A percentile compares a stretch with the other conserved stretches of the same genome.
Conservation (phyloP, 2,113 vertebrate genomes). For the Tragelaphus scriptus region DNA sequence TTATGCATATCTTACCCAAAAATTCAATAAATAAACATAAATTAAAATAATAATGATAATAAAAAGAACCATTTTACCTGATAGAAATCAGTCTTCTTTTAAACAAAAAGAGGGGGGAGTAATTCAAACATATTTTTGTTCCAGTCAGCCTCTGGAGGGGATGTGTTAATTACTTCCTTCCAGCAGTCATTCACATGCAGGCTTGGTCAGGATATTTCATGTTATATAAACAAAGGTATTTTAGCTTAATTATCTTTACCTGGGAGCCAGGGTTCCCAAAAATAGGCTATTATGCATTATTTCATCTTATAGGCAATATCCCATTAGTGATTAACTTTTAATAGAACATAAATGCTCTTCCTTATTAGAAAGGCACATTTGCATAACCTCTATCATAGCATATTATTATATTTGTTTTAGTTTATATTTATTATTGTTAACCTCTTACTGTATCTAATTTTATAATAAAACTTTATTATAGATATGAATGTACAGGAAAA, state of each 20-base stretch:
- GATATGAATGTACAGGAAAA: not conserved
- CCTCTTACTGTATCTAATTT: not conserved
- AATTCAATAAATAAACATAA: not conserved
- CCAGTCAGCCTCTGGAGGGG: not conserved
- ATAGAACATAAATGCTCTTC: not conserved
- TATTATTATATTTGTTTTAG: not conserved
- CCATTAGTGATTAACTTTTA: not conserved
- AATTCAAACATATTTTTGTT: not conserved
- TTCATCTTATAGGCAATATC: not conserved
- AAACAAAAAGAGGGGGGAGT: not conserved
- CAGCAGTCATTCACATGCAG: not conserved
- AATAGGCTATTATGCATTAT: not conserved
- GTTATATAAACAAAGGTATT: not conserved
- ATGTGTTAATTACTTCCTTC: not conserved
- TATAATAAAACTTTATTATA: not conserved
- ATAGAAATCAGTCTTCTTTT: not conserved
- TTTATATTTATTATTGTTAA: not conserved
- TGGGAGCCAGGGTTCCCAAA: not conserved
- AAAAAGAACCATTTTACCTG: not conserved
- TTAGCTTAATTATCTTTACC: not conserved
- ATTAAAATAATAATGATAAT: not conserved
- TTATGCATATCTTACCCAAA: not conserved
- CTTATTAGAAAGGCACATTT: not conserved
- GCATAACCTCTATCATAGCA: not conserved
- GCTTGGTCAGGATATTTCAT: not conserved